Base-by-base conservation (phyloP, 2,113 vertebrate genomes). In the Pelobates fuscus region DNA sequence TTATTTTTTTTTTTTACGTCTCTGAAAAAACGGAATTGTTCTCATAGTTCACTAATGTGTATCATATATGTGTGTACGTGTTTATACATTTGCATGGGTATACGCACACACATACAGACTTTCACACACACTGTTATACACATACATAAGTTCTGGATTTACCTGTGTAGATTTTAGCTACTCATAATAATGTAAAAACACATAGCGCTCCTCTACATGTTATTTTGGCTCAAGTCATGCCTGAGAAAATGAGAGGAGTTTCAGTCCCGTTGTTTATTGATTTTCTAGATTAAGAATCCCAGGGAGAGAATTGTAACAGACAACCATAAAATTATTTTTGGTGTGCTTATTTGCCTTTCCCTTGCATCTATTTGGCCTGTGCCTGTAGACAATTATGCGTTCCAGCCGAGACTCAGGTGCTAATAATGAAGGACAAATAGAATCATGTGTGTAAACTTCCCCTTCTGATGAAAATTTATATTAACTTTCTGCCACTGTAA, bases 341-440 rank as follows among this genome's bases (percentile, higher is more conserved):
- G 93, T 96, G 94, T 96, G 95, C 95, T 98, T 98, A 98, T 99
- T 99, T 99, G 95, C 95, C 93, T 97, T 98, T 91, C 91, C 91
- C 95, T 97, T 98, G 96, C 97, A 98, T 98, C 95, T 99, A 95
- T 98, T 99, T 99, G 97, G 96, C 95, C 95, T 96, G 95, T 93
- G 96, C 93, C 96, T 98, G 97, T 98, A 99, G 97, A 99, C 97
- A 99, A 99, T 99, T 98, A 99, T 94, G 94, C 94, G 94, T 93
- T 91, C 94, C 94, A 92, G 95, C 92, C 93, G 91, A 96, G 96
- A 96, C 96, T 98, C 96, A 98, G 97, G 95, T 98, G 96, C 97
- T 99, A 98, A 99, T 99, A 99, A 98, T 98, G 95, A 98, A 99
- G 96, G 97, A 99, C 97, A 99, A 99, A 98, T 98, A 99, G 97